Evolutionary conservation across 1,140 invertebrate species (phyloP), one percentile per base, ranked within the genome.

Genomic region (Melipona quadrifasciata): DNA sequence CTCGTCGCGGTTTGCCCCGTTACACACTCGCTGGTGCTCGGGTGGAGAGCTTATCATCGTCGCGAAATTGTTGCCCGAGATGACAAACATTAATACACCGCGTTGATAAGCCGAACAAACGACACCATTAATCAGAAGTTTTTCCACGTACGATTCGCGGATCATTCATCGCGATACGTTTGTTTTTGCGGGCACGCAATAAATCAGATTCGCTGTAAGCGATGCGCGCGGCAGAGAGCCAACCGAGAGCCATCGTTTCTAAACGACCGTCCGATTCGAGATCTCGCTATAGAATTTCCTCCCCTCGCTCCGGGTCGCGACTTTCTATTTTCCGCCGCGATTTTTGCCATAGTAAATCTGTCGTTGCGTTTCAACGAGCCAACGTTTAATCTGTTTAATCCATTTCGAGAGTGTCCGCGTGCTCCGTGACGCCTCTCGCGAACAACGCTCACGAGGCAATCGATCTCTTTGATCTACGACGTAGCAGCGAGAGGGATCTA

Each of bases 31-130:
- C 74, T 39, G 31, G 83, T 74, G 68, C 68, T 55, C 61, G 82
- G 47, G 77, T 70, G 16, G n/a, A 21, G 17, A 17, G 77, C 78
- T 84, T 80, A 80, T 80, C 77, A 70, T 47, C 68, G 27, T 57
- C 70, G 78, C 70, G 68, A 74, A 84, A 84, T 73, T 67, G 57
- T 84, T 84, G 83, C 47, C 31, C 58, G 58, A 53, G 70, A 79
- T 70, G 76, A 79, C 82, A 55, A 84, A 79, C 82, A 79, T 84
- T 84, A 84, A 79, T 84, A 84, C 67, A 47, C 55, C 21, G 82
- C 57, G 82, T 51, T 84, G 82, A 84, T 84, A 84, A 84, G 82
- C 76, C 47, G 75, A 79, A 79, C 82, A 72, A 70, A 84, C 67
- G 55, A 55, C 21, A 51, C 75, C 76, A 79, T 84, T 84, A 84